Evolutionary conservation across 1,140 invertebrate species (phyloP), one percentile per base, ranked within the genome.

Genomic region (Heliconius himera): DNA sequence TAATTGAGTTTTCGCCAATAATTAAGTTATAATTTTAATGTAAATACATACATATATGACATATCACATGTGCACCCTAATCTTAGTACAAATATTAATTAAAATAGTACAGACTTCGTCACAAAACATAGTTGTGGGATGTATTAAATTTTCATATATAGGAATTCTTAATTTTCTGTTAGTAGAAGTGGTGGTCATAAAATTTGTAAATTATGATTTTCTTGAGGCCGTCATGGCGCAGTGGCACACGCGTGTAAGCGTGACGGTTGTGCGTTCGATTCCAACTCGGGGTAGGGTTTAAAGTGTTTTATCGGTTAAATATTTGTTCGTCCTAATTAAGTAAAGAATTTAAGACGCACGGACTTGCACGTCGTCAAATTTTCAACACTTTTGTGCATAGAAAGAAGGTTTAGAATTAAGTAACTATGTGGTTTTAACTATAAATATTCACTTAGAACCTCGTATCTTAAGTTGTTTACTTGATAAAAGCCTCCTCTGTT

Each of bases 401-500:
- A 36, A 36, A 46, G 1, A 16, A 16, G 13, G 13, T 41, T 41
- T 11, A 41, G 9, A 66, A 66, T 26, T 29, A 26, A 66, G 16
- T 26, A 16, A 41, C 33, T 8, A 8, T 76, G 46, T 76, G 22
- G 36, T 38, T 76, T 29, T 49, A 18, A 26, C 51, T 76, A 76
- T 70, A 74, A 66, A 66, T 66, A 66, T 66, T 66, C 22, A 66
- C 60, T 66, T 29, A 66, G 60, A 66, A 26, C 13, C 13, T 66
- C 26, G 22, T 66, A 66, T 66, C 22, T 66, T 66, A 72, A 72
- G 36, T 33, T 29, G 41, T 70, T 70, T 41, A 18, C 41, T 26
- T 46, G 18, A 76, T 70, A 76, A 70, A 49, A 71, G 26, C 66
- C 29, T 13, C 70, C 66, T 72, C 46, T 70, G 70, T 77, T 77